These are phyloP conservation scores for Phataginus tricuspis DNA, from an alignment of 2,797 vertebrate species.

Conservation along the genomic window DNA sequence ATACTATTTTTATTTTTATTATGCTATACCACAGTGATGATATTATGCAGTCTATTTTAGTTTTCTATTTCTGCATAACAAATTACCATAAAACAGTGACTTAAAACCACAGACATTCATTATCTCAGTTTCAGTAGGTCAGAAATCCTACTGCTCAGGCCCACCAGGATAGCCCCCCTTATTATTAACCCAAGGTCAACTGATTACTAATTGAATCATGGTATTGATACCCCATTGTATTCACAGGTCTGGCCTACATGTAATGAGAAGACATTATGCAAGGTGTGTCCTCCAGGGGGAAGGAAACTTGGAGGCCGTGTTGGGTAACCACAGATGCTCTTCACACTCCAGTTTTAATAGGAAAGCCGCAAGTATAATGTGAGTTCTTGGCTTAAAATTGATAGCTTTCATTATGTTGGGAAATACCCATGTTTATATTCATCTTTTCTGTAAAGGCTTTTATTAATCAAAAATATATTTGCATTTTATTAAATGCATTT, in stretches of 20 bases:
- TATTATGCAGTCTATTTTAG: background rate
- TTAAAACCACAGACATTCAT: background rate
- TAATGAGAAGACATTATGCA: background rate
- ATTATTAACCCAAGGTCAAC: background rate
- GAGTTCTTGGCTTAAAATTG: background rate
- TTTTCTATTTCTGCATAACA: background rate
- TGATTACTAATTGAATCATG: background rate
- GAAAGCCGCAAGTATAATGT: background rate
- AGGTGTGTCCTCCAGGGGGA: fast-evolving
- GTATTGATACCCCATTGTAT: background rate
- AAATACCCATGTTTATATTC: background rate
- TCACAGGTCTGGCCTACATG: background rate
- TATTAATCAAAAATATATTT: background rate
- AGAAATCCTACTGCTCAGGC: background rate
- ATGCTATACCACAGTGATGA: background rate
- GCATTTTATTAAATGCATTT: background rate
- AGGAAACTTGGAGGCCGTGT: background rate
- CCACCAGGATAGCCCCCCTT: background rate
- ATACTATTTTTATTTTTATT: background rate
- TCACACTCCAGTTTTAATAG: background rate
- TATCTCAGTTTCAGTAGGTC: background rate
- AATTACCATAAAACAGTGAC: background rate
- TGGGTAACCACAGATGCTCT: background rate
- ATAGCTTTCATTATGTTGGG: background rate
- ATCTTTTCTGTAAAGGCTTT: background rate